Evolutionary conservation across 1,140 invertebrate species (phyloP), one percentile per base, ranked within the genome.

Genomic region (Drosophila nannoptera): DNA sequence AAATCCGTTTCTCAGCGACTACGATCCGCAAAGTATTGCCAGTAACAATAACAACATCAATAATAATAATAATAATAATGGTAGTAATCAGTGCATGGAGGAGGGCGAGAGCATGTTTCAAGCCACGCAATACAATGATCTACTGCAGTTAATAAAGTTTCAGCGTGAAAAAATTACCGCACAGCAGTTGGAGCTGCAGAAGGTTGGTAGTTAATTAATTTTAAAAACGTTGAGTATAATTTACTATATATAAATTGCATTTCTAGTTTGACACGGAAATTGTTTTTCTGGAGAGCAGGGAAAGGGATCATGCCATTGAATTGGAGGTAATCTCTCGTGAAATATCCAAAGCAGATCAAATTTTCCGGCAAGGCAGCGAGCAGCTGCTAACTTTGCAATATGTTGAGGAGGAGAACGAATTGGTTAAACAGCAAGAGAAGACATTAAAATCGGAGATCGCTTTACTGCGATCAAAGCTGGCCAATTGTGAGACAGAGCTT

Each of bases 181-280:
- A 69, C 96, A 97, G 87, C 96, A 97, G 91, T 93, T 95, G 76
- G 95, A 97, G 92, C 91, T 98, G 70, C 95, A 95, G 61, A 96
- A 97, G 91, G 95, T 95, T 90, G 22, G 69, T 16, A 4, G 7
- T 33, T 4, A 50, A 8, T 11, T 8, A 29, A 0, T 31, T 35
- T 2, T 36, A 29, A 32, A 46, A 5, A 35, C 12, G 12, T 12
- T 43, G 7, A 43, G 12, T n/a, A 12, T 5, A 16, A 7, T 4
- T 33, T 43, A 7, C 49, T 42, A 55, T 38, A 52, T 14, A 0
- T 45, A 45, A 56, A 49, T 43, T 69, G 73, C 82, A 67, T 77
- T 89, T 90, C 89, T 52, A 96, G 95, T 96, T 93, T 89, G 94
- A 96, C 91, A 94, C 95, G 60, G 96, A 98, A 92, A 97, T 98